Percentiles rank a stretch among this genome's conserved stretches.
These are phyloP conservation scores for Gila robusta DNA, from an alignment of 2,797 vertebrate species.

Conservation along the genomic window DNA sequence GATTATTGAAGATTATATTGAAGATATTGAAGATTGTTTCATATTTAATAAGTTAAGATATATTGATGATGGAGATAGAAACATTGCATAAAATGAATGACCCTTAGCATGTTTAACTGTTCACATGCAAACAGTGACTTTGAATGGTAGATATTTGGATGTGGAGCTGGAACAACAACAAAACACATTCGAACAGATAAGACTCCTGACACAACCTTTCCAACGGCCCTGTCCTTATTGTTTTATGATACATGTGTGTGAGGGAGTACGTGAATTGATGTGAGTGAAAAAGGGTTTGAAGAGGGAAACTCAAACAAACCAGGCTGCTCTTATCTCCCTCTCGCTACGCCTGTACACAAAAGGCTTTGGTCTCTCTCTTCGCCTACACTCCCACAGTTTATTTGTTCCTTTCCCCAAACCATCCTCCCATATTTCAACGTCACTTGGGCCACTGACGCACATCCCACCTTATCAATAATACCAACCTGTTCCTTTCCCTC, in stretches of 20 bases:
- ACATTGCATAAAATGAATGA: background rate
- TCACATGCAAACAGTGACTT: background rate
- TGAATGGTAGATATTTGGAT: background rate
- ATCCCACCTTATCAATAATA: constrained; percentile 61
- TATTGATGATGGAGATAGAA: background rate
- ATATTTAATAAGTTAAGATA: background rate
- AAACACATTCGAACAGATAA: constrained; percentile 18
- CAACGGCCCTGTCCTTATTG: background rate
- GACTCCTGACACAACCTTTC: constrained; percentile 20
- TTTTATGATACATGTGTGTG: constrained; percentile 42
- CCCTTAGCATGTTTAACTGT: background rate
- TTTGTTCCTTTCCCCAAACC: constrained; percentile 54
- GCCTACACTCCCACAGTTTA: constrained; percentile 50
- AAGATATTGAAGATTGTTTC: background rate
- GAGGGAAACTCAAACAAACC: constrained; percentile 64
- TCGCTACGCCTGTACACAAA: constrained; percentile 60
- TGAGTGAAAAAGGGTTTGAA: constrained; percentile 24
- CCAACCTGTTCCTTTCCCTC: constrained; percentile 29
- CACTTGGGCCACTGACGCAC: constrained; percentile 56
- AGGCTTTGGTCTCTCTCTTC: constrained; percentile 55
- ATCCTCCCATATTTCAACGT: constrained; percentile 63
- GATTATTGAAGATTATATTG: background rate
- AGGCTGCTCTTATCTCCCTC: constrained; percentile 69
- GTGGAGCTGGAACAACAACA: background rate
- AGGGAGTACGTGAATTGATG: constrained; percentile 12